A percentile compares a stretch with the other conserved stretches of the same genome.
phyloP scores from a whole-genome alignment of 2,888 invertebrate genomes.

The Acleris cristana region DNA sequence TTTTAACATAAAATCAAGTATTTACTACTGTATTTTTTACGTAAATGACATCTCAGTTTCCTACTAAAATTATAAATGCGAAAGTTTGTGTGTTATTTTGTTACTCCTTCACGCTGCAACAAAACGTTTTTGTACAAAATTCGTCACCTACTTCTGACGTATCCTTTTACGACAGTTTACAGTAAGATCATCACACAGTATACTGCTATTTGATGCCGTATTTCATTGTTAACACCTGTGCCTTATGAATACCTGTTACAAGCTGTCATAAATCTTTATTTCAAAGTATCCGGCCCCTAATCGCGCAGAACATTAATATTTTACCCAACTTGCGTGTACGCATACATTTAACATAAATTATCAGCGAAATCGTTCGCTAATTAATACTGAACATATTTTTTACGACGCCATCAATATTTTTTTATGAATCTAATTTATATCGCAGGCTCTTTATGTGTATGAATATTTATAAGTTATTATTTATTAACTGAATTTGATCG shows the following conservation, averaged over 20 bases:
- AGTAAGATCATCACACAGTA: no score
- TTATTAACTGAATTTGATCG: conserved; percentile 49
- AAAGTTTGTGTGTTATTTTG: no score
- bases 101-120: no score
- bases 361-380: conserved; percentile 48
- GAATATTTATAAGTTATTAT: conserved; percentile 58
- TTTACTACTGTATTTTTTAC: no score
- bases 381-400: conserved; percentile 60
- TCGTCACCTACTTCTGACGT: no score
- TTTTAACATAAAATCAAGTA: no score
- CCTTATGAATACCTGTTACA: conserved; percentile 7
- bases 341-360: conserved; percentile 45
- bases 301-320: conserved; percentile 25
- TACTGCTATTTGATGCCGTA: neutral
- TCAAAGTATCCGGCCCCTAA: conserved; percentile 25
- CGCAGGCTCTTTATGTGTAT: conserved; percentile 55
- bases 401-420: conserved; percentile 57
- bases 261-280: conserved; percentile 19
- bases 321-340: conserved; percentile 26
- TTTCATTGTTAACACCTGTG: conserved; percentile 18
- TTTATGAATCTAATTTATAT: conserved; percentile 60
- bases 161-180: no score
- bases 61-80: no score
- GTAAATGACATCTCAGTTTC: no score
- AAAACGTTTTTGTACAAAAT: no score